phyloP scores from a whole-genome alignment of 2,113 vertebrate genomes.

The Brachyistius frenatus region DNA sequence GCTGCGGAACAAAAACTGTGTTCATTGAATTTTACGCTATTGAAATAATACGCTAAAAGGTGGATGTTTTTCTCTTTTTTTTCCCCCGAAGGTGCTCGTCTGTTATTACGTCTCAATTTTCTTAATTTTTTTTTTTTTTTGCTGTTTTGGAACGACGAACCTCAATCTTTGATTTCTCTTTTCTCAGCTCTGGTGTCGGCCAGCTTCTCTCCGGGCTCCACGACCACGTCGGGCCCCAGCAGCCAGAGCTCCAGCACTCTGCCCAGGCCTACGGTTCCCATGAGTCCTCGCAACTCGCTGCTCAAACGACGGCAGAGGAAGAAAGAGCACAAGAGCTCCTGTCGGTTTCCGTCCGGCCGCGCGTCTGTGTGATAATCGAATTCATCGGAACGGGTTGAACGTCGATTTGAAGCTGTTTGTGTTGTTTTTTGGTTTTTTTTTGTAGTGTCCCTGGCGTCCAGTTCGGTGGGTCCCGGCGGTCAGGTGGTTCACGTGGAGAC shows the following conservation, averaged over 20 bases:
- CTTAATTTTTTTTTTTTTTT: background rate
- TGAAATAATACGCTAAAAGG: too few species aligned
- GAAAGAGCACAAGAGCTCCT: constrained; percentile 94
- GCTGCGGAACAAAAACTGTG: too few species aligned
- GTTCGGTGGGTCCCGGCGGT: constrained; percentile 94
- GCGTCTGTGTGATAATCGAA: background rate
- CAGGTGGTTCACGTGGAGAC: constrained; percentile 96
- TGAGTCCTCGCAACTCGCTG: constrained; percentile 94
- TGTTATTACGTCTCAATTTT: too few species aligned
- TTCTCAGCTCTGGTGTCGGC: constrained; percentile 90
- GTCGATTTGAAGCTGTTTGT: background rate
- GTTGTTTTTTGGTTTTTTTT: background rate
- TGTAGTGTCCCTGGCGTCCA: constrained; percentile 93
- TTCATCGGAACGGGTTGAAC: background rate
- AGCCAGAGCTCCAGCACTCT: constrained; percentile 92
- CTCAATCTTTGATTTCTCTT: background rate
- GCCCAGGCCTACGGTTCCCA: constrained; percentile 89
- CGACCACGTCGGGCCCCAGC: constrained; percentile 88
- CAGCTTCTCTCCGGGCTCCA: constrained; percentile 92
- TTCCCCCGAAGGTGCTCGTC: too few species aligned
- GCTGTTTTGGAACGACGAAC: background rate
- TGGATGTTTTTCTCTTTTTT: too few species aligned
- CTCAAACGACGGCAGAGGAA: constrained; percentile 91
- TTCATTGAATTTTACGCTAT: too few species aligned
- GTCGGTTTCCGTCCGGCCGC: constrained; percentile 79